Evolutionary conservation across 2,797 vertebrate species (phyloP), one percentile per base, ranked within the genome.

Genomic region (Linurgus olivaceus): DNA sequence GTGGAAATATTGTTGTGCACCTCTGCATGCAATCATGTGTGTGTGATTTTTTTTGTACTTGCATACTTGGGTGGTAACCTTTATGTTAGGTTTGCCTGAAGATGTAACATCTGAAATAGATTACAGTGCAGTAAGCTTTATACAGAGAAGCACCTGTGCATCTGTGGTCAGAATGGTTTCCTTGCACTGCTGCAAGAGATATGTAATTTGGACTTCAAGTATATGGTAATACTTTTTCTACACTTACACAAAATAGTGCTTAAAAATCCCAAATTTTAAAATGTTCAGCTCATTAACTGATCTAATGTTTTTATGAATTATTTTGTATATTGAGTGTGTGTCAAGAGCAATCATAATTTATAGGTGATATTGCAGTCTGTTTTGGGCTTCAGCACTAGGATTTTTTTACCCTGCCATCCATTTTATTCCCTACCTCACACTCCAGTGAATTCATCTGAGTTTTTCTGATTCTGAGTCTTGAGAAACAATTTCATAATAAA

Each of bases 341-440:
- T 67, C 55, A 58, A 70, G 24, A 83, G 16, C 14, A 59, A 8
- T 40, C 40, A 28, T 40, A 58, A 54, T 51, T 90, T 42, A 23
- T 20, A 38, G 6, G 25, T 59, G 10, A 9, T 48, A 17, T 73
- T 83, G 20, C 29, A 77, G 23, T 50, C 29, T 76, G 4, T 29
- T 89, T 57, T 42, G 26, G 37, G 7, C 26, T 61, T 59, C 28
- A 52, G 18, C 15, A 11, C 44, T 47, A 31, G 1, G 3, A 31
- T 68, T 82, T 65, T 65, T 29, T 82, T 82, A 25, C 15, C 19
- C 28, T 9, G 7, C 4, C 23, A 38, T 40, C 21, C 9, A 3
- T 80, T 73, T 86, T 3, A 1, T 47, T 6, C 37, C 21, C 17
- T 55, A 2, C 14, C 12, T 82, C 0, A 0, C 14, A 31, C 9